Base-by-base conservation (phyloP, 53 echinoderm and acorn worm genomes). In the Arbacia lixula region DNA sequence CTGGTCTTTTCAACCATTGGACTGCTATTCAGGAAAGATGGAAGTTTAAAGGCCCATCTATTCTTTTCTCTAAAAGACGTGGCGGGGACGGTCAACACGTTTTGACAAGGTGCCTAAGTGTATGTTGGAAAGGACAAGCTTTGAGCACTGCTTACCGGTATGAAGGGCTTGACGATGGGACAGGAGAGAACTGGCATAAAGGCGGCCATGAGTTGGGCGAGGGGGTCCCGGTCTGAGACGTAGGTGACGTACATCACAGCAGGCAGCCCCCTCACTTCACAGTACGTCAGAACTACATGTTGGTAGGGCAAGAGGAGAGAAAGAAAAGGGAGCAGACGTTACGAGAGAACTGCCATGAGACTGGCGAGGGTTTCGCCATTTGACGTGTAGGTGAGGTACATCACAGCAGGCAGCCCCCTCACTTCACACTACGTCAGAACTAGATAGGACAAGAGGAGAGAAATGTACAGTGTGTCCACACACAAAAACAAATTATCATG, bases 391-490 rank as follows among this genome's bases (percentile, higher is more conserved):
- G 82, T 43, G 4, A 78, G 60, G 8, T 81, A 63, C 43, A 81
- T 19, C 2, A 81, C 82, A 32, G 61, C 43, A 16, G 82, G 82
- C 30, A 81, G 4, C 3, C 50, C 63, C n/a, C 33, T 61, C 14
- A 81, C 64, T 64, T 81, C 63, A 81, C 82, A 81, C 20, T 81
- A 46, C 2, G 82, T 63, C 49, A 81, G 64, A 81, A 81, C 82
- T 81, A 20, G 9, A 64, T 3, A 68, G 2, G 27, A 68, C n/a
- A n/a, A n/a, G n/a, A n/a, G n/a, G n/a, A n/a, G n/a, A n/a, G n/a
- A n/a, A n/a, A n/a, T n/a, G n/a, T n/a, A n/a, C n/a, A n/a, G n/a
- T n/a, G n/a, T n/a, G n/a, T n/a, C n/a, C n/a, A n/a, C n/a, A n/a
- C n/a, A n/a, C n/a, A n/a, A n/a, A n/a, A n/a, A n/a, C n/a, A n/a